Base-by-base conservation (phyloP, 2,113 vertebrate species). In the Phyllostomus discolor region DNA sequence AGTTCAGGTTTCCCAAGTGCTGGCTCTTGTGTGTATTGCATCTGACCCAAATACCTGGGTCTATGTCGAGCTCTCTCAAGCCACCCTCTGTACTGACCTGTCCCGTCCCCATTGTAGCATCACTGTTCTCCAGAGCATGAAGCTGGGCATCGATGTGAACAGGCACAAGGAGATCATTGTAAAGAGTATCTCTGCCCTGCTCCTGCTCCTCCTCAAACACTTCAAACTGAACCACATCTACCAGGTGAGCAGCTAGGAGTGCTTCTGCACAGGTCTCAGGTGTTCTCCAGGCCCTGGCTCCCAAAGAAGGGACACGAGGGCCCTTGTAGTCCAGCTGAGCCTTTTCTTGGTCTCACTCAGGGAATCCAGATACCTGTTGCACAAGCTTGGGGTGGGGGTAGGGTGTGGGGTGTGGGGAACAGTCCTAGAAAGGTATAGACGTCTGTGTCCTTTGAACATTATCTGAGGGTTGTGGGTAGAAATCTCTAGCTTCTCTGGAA, bases 71-170 rank as follows among this genome's bases (percentile, higher is more conserved):
- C 93, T 91, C 43, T 48, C 84, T 73, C 41, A 33, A 24, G 59
- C 62, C 26, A 20, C 41, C 38, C 28, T 69, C 70, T 5, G 0
- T 4, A 1, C 52, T 93, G 31, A 94, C 38, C 24, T 17, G 50
- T 86, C n/a, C 35, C 52, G 31, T 93, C 31, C 41, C 69, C 54
- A 2, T 41, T 92, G 35, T 98, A 99, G 99, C 24, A 98, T 99
- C 98, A 99, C 99, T 0, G 99, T 99, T 67, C 99, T 99, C 7
- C 99, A 99, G 98, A 99, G 99, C 98, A 99, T 99, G 99, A 99
- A 99, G 75, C 98, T 99, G 97, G 99, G 99, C 64, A 99, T 99
- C 0, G 99, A 99, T 0, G 99, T 99, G 88, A 99, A 99, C 98
- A 99, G 99, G 0, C 99, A 99, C 98, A 99, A 99, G 93, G 99